Percentiles rank a stretch among this genome's conserved stretches.
phyloP scores from a whole-genome alignment of 2,888 invertebrate species.

The Macropis europaea region DNA sequence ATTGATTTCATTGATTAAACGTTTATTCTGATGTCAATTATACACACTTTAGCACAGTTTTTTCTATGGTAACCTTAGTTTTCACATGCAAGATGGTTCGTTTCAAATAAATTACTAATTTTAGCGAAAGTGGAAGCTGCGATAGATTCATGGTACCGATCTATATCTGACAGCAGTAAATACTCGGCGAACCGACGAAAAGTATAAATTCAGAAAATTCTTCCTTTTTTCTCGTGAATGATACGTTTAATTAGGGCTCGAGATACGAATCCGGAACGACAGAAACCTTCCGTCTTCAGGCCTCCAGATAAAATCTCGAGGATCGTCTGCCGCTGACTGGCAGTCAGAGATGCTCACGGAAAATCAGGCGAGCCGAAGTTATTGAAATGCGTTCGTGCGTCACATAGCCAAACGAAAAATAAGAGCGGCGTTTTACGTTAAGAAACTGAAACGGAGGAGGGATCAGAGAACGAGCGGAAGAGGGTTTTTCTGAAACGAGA shows the following conservation, averaged over 20 bases:
- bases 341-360: background rate
- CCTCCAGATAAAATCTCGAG: background rate
- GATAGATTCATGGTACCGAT: too few relatives aligned
- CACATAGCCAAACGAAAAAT: background rate
- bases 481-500: constrained; percentile 5
- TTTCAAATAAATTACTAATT: too few relatives aligned
- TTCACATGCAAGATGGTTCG: too few relatives aligned
- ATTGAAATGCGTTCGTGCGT: background rate
- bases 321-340: too few relatives aligned
- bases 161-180: too few relatives aligned
- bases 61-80: too few relatives aligned
- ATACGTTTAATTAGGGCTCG: background rate
- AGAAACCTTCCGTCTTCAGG: background rate
- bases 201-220: background rate
- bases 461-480: constrained; percentile 6
- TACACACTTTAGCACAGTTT: too few relatives aligned
- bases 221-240: background rate
- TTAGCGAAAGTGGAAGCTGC: too few relatives aligned
- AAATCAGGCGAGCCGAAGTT: background rate
- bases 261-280: background rate
- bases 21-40: too few relatives aligned
- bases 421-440: background rate
- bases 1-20: too few relatives aligned
- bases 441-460: background rate
- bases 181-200: too few relatives aligned